Base-by-base conservation (phyloP, 2,888 invertebrate genomes). In the Sacculina carcini region DNA sequence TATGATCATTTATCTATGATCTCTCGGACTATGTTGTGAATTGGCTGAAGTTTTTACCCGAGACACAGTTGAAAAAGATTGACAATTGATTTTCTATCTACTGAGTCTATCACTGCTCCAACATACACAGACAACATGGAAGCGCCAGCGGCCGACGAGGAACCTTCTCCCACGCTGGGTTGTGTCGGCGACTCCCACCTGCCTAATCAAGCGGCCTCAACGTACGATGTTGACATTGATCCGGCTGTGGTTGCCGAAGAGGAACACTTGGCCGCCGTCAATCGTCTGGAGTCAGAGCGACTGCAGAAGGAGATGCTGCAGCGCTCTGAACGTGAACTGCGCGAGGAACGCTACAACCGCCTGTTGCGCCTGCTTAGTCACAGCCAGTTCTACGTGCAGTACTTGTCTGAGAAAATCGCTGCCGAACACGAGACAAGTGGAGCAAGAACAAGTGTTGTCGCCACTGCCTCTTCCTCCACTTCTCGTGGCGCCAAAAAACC, bases 361-460 rank as follows among this genome's bases (percentile, higher is more conserved):
- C 51, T 61, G 36, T 54, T 58, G 53, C 57, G 57, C 51, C 51
- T 61, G 19, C 48, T 61, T 3, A 55, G 51, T 12, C 56, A 56
- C 21, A 59, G 59, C 29, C 54, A 59, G 46, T 58, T 61, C 51
- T 61, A 59, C 51, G 57, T 58, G 12, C 51, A 60, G 24, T 58
- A 57, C 48, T 54, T 61, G 24, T 49, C 56, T n/a, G 44, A 57
- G 4, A 58, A 59, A 44, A 57, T 60, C 23, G 42, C 54, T n/a
- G 40, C 51, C 14, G 52, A 58, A 21, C 54, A 56, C 26, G 50
- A 51, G n/a, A 12, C 29, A 26, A 24, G 23, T 44, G 39, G 52
- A 38, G 7, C 19, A 47, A 53, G 16, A 26, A 9, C 32, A 53
- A 42, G 26, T 23, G n/a, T n/a, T 2, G n/a, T n/a, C 4, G 26